These are phyloP conservation scores for Latrodectus geometricus DNA, from an alignment of 1,140 invertebrate genomes.

Conservation along the genomic window DNA sequence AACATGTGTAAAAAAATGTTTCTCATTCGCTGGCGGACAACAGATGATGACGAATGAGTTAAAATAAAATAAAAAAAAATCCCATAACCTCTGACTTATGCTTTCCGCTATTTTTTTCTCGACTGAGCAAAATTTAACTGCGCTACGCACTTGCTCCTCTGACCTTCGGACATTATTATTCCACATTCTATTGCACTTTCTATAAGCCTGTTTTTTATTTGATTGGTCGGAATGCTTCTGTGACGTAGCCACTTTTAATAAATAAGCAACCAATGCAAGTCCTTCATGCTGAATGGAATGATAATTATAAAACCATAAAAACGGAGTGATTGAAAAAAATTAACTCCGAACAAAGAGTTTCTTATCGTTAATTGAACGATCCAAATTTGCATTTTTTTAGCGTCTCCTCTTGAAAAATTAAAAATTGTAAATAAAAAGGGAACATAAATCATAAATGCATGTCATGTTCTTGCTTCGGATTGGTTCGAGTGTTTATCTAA, in stretches of 20 bases:
- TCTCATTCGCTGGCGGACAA: neutral
- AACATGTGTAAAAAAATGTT: neutral
- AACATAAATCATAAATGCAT: constrained; percentile 1
- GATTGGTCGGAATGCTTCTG: neutral
- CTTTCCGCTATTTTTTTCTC: neutral
- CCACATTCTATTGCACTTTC: neutral
- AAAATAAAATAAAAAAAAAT: neutral
- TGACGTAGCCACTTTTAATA: neutral
- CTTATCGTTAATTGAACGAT: neutral
- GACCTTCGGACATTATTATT: neutral
- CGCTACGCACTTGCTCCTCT: neutral
- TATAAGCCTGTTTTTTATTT: neutral
- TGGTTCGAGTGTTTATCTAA: neutral
- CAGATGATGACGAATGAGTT: neutral
- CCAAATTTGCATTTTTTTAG: neutral
- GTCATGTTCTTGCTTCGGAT: neutral
- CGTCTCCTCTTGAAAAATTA: too few species aligned
- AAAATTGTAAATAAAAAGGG: neutral
- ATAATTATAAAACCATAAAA: neutral
- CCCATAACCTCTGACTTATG: neutral
- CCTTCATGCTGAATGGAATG: neutral
- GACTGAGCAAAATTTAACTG: neutral
- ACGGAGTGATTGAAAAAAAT: neutral
- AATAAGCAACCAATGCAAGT: neutral
- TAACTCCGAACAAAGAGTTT: neutral